phyloP scores from a whole-genome alignment of 2,888 invertebrate species.

The Acanthacorydalis orientalis region DNA sequence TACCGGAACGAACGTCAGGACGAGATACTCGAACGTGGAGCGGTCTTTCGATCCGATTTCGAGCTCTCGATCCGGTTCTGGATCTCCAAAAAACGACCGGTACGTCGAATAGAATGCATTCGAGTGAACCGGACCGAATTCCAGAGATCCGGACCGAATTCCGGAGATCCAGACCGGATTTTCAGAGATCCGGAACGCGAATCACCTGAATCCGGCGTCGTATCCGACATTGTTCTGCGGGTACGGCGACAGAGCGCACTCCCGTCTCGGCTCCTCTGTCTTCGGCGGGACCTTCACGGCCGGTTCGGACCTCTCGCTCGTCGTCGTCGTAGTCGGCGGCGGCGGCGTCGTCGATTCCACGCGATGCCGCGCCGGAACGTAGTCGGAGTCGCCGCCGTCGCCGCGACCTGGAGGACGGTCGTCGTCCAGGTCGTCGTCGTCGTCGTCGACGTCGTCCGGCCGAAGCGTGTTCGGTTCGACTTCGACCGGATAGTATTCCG shows the following conservation, averaged over 20 bases:
- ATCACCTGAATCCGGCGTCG: no score
- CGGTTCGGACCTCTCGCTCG: constrained; percentile 6
- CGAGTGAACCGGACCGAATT: no score
- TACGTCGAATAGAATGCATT: no score
- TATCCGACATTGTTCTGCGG: constrained; percentile 3
- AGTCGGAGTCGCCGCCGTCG: constrained; percentile 18
- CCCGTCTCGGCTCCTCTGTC: constrained; percentile 7
- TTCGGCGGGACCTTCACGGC: constrained; percentile 1
- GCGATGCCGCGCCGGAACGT: constrained; percentile 5
- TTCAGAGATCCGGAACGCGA: no score
- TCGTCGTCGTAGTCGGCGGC: constrained; percentile 8
- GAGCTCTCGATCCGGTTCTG: no score
- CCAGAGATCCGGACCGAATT: no score
- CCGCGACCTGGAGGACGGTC: constrained; percentile 15
- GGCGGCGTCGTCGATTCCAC: constrained; percentile 6
- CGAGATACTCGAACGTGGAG: no score
- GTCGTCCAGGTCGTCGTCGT: constrained; percentile 8
- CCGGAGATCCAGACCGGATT: no score
- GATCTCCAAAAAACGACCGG: no score
- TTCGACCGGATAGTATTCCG: no score
- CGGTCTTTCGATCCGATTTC: no score
- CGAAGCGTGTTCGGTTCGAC: no score
- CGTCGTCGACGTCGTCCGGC: background rate
- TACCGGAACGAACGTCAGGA: constrained; percentile 7
- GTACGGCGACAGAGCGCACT: background rate